Evolutionary conservation across 1,140 invertebrate species (phyloP), one percentile per base, ranked within the genome.

Genomic region (Drosophila burlai): DNA sequence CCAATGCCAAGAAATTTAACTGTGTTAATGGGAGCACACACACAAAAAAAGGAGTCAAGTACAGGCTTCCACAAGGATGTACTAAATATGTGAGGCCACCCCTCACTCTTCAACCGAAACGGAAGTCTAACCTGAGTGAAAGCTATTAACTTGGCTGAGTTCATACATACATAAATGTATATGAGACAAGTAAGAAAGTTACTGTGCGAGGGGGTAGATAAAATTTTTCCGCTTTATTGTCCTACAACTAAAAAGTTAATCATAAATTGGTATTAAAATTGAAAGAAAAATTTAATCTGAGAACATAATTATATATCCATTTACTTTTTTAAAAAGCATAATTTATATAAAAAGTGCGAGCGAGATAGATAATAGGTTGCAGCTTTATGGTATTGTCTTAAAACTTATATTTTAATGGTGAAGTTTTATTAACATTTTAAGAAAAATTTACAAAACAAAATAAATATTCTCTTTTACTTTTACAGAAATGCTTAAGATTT

Each of bases 1-100:
- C 58, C 54, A 57, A 57, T 57, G 54, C 21, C 54, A 57, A 38
- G 36, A 40, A 40, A 57, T 58, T 43, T 43, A 43, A 26, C 62
- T 31, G 24, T 57, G 24, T 54, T 55, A 55, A 55, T 55, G 54
- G 54, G 21, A 55, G 18, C 54, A 24, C 34, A 55, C 13, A 54
- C 47, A 21, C 16, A 16, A 10, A n/a, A n/a, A 55, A 38, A 24
- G 36, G 21, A 54, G 52, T 36, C 13, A 40, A 40, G 54, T 40
- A 55, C 34, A 55, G 21, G 9, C 54, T 40, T 40, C 2, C 15
- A 16, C 15, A 2, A 55, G 21, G 8, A 21, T 1, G 6, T 16
- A 55, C 18, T 55, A 1, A 36, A 10, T 13, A 54, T 18, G 13
- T 16, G 18, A 34, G n/a, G n/a, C n/a, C n/a, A n/a, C n/a, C n/a